Conservation (phyloP, 2,888 invertebrate species). For the Papilio protenor region DNA sequence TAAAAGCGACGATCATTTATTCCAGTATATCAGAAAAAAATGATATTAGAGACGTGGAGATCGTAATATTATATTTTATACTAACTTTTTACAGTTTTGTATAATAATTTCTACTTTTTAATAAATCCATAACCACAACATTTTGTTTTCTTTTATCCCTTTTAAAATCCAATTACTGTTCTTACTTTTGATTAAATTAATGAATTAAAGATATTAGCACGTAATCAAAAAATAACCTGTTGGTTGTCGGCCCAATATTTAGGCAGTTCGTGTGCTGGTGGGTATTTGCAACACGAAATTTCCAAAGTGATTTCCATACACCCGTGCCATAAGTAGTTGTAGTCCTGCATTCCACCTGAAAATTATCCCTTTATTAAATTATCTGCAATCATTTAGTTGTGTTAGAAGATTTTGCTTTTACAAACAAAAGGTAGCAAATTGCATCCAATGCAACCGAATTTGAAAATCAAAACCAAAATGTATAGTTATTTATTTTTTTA, state of each 20-base stretch:
- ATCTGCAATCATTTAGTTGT: not conserved
- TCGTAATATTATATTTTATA: no score
- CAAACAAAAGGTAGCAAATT: not conserved
- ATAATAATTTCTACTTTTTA: not conserved
- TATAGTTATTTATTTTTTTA: conserved; percentile 46
- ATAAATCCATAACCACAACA: not conserved
- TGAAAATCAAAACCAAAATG: not conserved
- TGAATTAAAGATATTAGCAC: no score
- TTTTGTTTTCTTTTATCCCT: not conserved
- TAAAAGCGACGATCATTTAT: not conserved
- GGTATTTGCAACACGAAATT: conserved; percentile 97
- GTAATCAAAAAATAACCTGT: conserved; percentile 80
- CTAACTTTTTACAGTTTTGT: not conserved
- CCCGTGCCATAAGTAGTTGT: conserved; percentile 96
- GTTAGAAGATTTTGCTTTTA: not conserved
- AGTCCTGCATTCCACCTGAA: conserved; percentile 95
- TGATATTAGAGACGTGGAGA: no score
- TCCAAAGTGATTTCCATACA: conserved; percentile 98
- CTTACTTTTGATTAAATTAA: no score
- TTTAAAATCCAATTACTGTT: not conserved
- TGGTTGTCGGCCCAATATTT: conserved; percentile 96
- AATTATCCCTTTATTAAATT: conserved; percentile 33
- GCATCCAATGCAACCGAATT: not conserved
- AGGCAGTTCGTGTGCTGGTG: conserved; percentile 90
- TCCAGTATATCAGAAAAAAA: not conserved